Evolutionary conservation across 2,113 vertebrate genomes (phyloP), one percentile per base, ranked within the genome.

Genomic region (Galbula dea): DNA sequence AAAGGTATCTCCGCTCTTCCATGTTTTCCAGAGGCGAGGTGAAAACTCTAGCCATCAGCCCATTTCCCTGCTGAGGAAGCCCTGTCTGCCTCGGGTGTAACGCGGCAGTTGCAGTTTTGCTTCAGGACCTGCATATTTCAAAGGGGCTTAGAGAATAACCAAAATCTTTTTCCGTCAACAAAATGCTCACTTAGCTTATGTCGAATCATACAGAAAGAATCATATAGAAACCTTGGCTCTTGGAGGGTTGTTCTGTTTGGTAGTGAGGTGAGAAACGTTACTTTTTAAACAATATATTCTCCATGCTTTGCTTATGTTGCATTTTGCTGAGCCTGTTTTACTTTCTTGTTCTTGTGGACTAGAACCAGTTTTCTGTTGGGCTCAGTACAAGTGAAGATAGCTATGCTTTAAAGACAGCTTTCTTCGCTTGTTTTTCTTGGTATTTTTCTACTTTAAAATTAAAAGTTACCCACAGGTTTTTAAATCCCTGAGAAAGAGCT

Each of bases 201-300:
- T 23, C 29, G 30, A 23, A 48, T 27, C 10, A 0, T 3, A 1
- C 2, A 1, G 71, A 29, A 43, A 2, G 30, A 23, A 48, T 27
- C 10, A 0, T 3, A 1, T 2, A 1, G 71, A 29, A 43, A 2
- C 8, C 24, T 26, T 12, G 39, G 27, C 15, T 46, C 10, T 39
- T 23, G 36, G 22, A 2, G 6, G 52, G 7, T 37, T 16, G 29
- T 5, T 37, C 43, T 13, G 10, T 7, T 36, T 14, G 18, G 45
- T 12, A 26, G 7, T 9, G 45, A 43, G 69, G 17, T 74, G 58
- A 34, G 74, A 46, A 49, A 19, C 23, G 51, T 11, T 65, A 54
- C 6, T 22, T 54, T 61, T 48, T 1, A 6, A 55, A 4, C 4
- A 2, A 41, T 20, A 2, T 2, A 29, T 55, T 29, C 12, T 12